These are phyloP conservation scores for Nesogale talazaci DNA, from an alignment of 2,113 vertebrate species.

Conservation along the genomic window DNA sequence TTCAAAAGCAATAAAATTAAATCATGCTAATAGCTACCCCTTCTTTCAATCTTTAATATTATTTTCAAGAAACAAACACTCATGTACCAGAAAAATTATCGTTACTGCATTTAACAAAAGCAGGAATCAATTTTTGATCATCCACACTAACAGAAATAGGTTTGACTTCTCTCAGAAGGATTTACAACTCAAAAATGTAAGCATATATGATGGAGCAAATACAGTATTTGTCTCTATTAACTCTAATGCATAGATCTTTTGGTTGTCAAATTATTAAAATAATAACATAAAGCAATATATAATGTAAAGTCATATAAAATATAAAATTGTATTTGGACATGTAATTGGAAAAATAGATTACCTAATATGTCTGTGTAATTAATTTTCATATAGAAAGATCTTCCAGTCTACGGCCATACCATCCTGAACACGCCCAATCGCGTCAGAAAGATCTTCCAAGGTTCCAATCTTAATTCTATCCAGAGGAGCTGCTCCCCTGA, in stretches of 20 bases:
- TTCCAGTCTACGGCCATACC: too few relatives aligned
- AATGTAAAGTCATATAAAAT: too few relatives aligned
- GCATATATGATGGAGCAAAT: background rate
- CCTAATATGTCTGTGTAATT: slow-evolving; percentile 3
- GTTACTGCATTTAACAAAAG: slow-evolving; percentile 26
- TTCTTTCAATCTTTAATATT: slow-evolving; percentile 52
- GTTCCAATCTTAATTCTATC: background rate
- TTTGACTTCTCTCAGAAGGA: background rate
- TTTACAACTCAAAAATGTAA: slow-evolving; percentile 40
- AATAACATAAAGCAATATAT: too few relatives aligned
- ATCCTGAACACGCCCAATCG: too few relatives aligned
- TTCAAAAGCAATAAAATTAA: slow-evolving; percentile 66
- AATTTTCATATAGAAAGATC: background rate
- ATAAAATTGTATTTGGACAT: background rate
- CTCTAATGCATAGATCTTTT: slow-evolving; percentile 53
- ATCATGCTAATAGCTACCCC: slow-evolving; percentile 24
- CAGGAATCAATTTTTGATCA: slow-evolving; percentile 18
- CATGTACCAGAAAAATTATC: slow-evolving; percentile 39
- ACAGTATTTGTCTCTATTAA: background rate
- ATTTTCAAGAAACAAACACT: slow-evolving; percentile 64
- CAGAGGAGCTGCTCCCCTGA: background rate
- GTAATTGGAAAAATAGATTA: slow-evolving; percentile 37
- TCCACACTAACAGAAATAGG: background rate
- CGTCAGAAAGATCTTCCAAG: too few relatives aligned
- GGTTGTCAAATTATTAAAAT: slow-evolving; percentile 51